Conservation (phyloP, 2,113 vertebrate genomes). For the Amblyornis subalaris region DNA sequence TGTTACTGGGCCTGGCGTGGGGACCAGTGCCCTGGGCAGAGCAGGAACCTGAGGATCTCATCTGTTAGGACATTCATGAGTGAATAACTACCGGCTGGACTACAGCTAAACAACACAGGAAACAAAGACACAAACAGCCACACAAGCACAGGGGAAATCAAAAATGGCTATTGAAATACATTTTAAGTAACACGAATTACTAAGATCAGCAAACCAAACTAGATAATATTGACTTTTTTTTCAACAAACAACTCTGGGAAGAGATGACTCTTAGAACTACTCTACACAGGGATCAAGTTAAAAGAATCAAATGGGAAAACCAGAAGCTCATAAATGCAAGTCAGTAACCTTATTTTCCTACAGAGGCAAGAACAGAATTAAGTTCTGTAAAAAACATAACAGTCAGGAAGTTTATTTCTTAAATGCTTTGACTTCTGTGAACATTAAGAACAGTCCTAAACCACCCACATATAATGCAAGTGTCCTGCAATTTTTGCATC, state of each 20-base stretch:
- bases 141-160: neutral
- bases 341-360: neutral
- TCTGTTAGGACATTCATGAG: accelerated
- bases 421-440: neutral
- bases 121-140: neutral
- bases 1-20: neutral
- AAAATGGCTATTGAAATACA: neutral
- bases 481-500: neutral
- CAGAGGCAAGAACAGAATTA: neutral
- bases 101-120: neutral
- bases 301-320: neutral
- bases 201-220: neutral
- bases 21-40: neutral
- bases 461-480: neutral
- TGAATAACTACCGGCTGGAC: neutral
- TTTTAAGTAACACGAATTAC: neutral
- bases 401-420: neutral
- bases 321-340: neutral
- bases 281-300: neutral
- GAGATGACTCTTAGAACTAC: neutral
- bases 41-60: neutral
- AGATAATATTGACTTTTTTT: neutral
- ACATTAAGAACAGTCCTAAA: neutral
- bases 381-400: neutral
- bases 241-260: neutral